A percentile compares a stretch with the other conserved stretches of the same genome.
These are phyloP conservation scores for Margarornis squamiger DNA, from an alignment of 2,797 vertebrate species.

Conservation along the genomic window DNA sequence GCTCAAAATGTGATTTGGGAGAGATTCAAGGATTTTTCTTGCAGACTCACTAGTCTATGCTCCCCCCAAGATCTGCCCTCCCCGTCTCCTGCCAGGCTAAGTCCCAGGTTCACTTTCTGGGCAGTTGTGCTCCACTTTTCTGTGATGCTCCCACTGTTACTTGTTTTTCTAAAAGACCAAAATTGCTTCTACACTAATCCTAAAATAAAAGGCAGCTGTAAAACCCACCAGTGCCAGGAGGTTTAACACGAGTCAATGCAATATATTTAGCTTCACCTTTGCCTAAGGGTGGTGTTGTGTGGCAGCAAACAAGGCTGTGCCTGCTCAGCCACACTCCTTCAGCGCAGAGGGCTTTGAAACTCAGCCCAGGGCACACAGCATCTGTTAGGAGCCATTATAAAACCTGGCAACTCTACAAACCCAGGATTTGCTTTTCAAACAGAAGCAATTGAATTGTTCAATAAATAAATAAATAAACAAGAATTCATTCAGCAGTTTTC, in stretches of 20 bases:
- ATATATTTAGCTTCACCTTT: neutral
- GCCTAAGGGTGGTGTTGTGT: neutral
- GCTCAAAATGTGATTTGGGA: neutral
- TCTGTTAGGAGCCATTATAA: neutral
- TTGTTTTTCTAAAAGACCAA: neutral
- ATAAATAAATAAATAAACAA: slow-evolving; percentile 20
- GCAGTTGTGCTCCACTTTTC: neutral
- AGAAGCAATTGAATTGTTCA: neutral
- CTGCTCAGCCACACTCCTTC: neutral
- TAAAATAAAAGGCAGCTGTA: neutral
- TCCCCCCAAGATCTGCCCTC: neutral
- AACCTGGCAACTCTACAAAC: slow-evolving; percentile 2
- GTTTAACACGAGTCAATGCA: neutral
- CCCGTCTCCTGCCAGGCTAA: neutral
- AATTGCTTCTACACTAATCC: neutral
- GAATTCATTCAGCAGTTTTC: neutral
- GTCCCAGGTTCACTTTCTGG: neutral
- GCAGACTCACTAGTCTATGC: neutral
- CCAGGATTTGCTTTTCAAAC: neutral
- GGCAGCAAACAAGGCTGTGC: neutral
- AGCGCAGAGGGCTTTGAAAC: neutral
- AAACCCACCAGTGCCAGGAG: neutral
- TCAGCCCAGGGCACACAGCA: neutral
- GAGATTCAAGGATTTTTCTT: neutral
- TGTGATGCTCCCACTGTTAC: neutral